phyloP scores from a whole-genome alignment of 2,888 invertebrate genomes.

The Heliconius charithonia region DNA sequence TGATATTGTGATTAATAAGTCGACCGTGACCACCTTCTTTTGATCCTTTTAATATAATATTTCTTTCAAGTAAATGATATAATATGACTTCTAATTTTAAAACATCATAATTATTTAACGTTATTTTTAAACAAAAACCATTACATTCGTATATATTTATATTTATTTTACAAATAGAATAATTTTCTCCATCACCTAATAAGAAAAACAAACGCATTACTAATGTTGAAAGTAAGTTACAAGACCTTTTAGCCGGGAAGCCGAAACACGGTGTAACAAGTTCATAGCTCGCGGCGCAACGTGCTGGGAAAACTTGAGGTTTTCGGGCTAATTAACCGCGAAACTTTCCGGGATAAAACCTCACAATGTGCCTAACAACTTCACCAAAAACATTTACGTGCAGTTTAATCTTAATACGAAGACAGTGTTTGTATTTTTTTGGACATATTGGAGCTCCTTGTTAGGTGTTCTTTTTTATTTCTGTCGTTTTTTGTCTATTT shows the following conservation, averaged over 20 bases:
- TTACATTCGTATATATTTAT: too few species aligned
- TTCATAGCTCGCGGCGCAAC: conserved; percentile 67
- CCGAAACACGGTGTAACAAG: conserved; percentile 65
- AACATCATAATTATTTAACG: too few species aligned
- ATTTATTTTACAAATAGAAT: not conserved
- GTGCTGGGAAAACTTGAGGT: conserved; percentile 70
- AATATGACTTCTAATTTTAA: too few species aligned
- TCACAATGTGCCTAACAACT: conserved; percentile 56
- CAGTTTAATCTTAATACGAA: conserved; percentile 30
- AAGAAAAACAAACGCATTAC: conserved; percentile 10
- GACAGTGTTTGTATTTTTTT: conserved; percentile 14
- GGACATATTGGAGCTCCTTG: not conserved
- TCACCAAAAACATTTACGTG: conserved; percentile 54
- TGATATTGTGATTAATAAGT: too few species aligned
- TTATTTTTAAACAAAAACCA: too few species aligned
- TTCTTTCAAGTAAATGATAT: too few species aligned
- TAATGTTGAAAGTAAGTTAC: conserved; percentile 36
- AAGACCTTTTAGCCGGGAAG: conserved; percentile 51
- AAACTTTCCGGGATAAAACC: conserved; percentile 69
- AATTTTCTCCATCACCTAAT: conserved; percentile 12
- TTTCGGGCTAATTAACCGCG: conserved; percentile 73
- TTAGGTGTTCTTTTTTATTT: not conserved
- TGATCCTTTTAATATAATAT: too few species aligned
- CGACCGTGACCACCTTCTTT: too few species aligned
- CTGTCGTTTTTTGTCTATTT: not conserved